Evolutionary conservation across 2,888 invertebrate species (phyloP), one percentile per base, ranked within the genome.

Genomic region (Lasioglossum zephyrum): DNA sequence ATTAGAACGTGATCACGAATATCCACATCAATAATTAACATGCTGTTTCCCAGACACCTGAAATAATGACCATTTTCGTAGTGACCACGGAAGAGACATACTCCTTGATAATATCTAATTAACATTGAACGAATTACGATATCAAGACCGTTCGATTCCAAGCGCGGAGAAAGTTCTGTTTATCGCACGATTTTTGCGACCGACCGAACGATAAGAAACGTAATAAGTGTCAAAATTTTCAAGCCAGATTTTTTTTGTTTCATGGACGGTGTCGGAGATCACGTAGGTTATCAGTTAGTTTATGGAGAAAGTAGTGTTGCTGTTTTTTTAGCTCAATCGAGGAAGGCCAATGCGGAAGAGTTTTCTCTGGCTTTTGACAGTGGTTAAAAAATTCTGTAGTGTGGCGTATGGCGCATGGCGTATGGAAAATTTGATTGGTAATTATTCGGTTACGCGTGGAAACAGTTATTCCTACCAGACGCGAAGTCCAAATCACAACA

Each of bases 241-340:
- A 69, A 18, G 11, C 22, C 22, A 22, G 22, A 57, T 47, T 85
- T 73, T 31, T 39, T 60, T 36, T 36, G 8, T 66, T 66, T 36
- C 8, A 18, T 36, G 16, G 1, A 13, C 31, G 18, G 18, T 66
- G 36, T 66, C 36, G 66, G 36, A 36, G 66, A 66, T 66, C 36
- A 18, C 18, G 31, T 16, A 49, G 80, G 82, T 78, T 88, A 89
- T 90, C 87, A 82, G 81, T 87, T 85, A 89, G 88, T 89, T 88
- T 47, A 39, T 41, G 77, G 82, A 77, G 69, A 84, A 84, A 84
- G 84, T 69, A n/a, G 41, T 41, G 44, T 44, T 44, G 39, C n/a
- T 47, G 69, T 73, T 66, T 57, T 57, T 53, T 73, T n/a, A 44
- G 66, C 47, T 41, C n/a, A 4, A 26, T 31, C 36, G n/a, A 73